Evolutionary conservation across 2,888 invertebrate species (phyloP), one percentile per base, ranked within the genome.

Genomic region (Hemistola chrysoprasaria): DNA sequence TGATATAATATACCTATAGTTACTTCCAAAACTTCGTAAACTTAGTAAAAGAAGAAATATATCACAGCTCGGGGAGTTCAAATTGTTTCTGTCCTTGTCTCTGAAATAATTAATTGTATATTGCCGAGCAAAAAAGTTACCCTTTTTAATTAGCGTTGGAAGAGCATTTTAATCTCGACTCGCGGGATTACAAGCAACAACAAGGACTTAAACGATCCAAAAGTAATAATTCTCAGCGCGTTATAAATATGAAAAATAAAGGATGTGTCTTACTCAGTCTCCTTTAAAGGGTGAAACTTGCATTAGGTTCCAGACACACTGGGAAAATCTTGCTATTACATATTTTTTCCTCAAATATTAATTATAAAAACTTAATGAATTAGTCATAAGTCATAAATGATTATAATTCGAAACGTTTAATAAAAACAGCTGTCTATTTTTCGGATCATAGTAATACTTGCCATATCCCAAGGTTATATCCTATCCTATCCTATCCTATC

Each of bases 121-220:
- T 22, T 36, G 27, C 37, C 30, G 22, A 41, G 62, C 64, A 72
- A 77, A 81, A 78, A 86, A 84, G 71, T 82, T 73, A 74, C 80
- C 80, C 78, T 75, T 86, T 55, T 86, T 86, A 85, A 86, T 85
- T 85, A 85, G 80, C 73, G 76, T 65, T 62, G 65, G 76, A 65
- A 60, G 71, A 79, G 76, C 72, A 76, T 77, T 81, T 82, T 86
- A 83, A 84, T 85, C 83, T 76, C 63, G 65, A 66, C 63, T 73
- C 62, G 57, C 56, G 62, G 85, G 87, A 88, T 88, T 87, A 87
- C 69, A 77, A 77, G 70, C 70, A 80, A 68, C 78, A 66, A 74
- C 81, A 86, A 84, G 81, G 89, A 87, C 87, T 89, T 88, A 87
- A 89, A 84, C 79, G 87, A 86, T 88, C 87, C 81, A 71, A 71